Evolutionary conservation across 2,888 invertebrate genomes (phyloP), one percentile per base, ranked within the genome.

Genomic region (Coenonympha glycerion): DNA sequence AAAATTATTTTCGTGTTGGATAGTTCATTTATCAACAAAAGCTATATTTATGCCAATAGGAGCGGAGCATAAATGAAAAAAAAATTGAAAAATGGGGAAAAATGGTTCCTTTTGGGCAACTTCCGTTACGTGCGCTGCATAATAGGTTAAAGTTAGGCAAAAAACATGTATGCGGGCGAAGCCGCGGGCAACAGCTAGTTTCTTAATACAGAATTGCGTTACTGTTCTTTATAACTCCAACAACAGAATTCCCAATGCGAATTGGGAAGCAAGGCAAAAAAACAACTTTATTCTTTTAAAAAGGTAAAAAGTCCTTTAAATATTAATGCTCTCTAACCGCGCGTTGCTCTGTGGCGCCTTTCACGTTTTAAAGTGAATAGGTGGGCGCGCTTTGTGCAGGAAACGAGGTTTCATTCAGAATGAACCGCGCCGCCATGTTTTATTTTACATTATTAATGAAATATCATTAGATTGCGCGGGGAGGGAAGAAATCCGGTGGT

Each of bases 351-450:
- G 60, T 56, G 53, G 19, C 58, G 56, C 64, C 73, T 78, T 77
- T 76, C 71, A 73, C 73, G 68, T 78, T 76, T 73, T 78, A 77
- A 79, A 79, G 77, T 74, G 76, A 78, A 75, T 76, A 76, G 76
- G 76, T 71, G 65, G 62, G 60, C 60, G 66, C 68, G 68, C 74
- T 79, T 76, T 75, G 76, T 78, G 71, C 69, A 65, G 65, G 69
- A 65, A 75, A 71, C 75, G 73, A 65, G 70, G 66, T 71, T 68
- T 62, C 68, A 59, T 67, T 69, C 69, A 66, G 69, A 70, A 73
- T 71, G 70, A 70, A 68, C 67, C 62, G 60, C 62, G 60, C 62
- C 56, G 60, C 64, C 59, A 59, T 62, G 63, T 62, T 67, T 67
- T 61, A 63, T 63, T 63, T 59, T 64, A 63, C 56, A 64, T 63